These are phyloP conservation scores for Abramis brama DNA, from an alignment of 2,113 vertebrate genomes.

Conservation along the genomic window DNA sequence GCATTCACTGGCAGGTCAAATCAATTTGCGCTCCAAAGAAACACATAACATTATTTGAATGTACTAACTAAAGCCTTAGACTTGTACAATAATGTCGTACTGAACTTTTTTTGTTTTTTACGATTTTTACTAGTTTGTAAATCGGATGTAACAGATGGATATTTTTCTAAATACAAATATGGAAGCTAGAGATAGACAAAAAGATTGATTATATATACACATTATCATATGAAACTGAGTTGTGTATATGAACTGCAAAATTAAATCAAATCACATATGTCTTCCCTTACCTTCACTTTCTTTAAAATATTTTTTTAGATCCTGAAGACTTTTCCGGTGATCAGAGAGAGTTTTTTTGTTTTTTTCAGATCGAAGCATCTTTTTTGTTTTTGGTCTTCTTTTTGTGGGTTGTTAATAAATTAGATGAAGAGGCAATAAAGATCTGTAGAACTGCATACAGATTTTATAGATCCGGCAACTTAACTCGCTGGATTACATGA, in stretches of 20 bases:
- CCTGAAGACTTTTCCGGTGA: not conserved
- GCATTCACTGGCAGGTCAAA: not conserved
- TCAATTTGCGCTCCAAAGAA: too few relatives aligned
- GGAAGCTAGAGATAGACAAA: too few relatives aligned
- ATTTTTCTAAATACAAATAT: too few relatives aligned
- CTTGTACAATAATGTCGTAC: too few relatives aligned
- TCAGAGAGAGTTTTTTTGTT: not conserved
- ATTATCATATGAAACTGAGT: not conserved
- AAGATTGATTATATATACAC: not conserved
- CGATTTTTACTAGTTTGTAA: too few relatives aligned
- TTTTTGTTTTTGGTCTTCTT: not conserved
- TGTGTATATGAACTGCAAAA: too few relatives aligned
- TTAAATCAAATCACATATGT: not conserved
- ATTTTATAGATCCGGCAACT: not conserved
- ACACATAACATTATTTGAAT: too few relatives aligned
- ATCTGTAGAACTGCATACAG: not conserved
- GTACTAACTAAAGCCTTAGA: too few relatives aligned
- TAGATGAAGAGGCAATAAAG: not conserved
- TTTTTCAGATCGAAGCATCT: not conserved
- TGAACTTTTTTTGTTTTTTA: too few relatives aligned
- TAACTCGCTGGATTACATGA: not conserved
- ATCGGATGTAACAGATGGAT: too few relatives aligned
- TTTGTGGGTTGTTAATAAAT: not conserved
- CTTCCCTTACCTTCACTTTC: constrained; percentile 2
- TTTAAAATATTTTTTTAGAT: not conserved